Conservation (phyloP, 92 coral and sea anemone genomes). For the Desmophyllum pertusum region DNA sequence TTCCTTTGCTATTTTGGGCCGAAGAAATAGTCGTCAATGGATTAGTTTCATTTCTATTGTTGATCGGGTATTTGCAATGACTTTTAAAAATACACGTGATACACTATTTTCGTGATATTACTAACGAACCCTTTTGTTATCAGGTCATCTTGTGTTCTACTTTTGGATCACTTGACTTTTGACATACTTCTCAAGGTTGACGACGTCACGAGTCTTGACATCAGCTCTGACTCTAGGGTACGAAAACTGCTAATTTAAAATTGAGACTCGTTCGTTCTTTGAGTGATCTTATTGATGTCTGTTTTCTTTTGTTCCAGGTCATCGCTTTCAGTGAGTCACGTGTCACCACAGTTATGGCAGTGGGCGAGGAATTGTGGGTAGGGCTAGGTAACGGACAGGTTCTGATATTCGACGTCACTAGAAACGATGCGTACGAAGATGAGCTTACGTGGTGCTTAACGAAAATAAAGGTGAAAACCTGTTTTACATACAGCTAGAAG, state of each 20-base stretch:
- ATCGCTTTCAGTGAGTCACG: conserved; percentile 82
- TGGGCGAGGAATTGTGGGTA: conserved; percentile 86
- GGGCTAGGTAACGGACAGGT: conserved; percentile 96
- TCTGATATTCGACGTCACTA: conserved; percentile 73
- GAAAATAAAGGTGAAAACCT: conserved; percentile 24
- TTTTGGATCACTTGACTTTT: conserved; percentile 64
- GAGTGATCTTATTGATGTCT: not conserved
- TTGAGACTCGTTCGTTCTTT: not conserved
- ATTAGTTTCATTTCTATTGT: too few species aligned
- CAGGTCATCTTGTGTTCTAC: conserved; percentile 81
- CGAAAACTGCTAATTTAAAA: not conserved
- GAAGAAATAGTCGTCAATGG: too few species aligned
- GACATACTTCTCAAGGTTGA: conserved; percentile 77
- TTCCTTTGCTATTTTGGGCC: too few species aligned
- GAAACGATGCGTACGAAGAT: conserved; percentile 52
- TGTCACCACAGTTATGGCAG: conserved; percentile 76
- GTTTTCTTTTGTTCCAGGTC: conserved; percentile 46
- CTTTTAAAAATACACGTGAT: too few species aligned
- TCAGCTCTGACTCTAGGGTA: conserved; percentile 33
- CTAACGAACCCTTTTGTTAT: not conserved
- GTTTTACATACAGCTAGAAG: not conserved
- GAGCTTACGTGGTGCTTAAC: conserved; percentile 32
- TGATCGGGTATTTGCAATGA: too few species aligned
- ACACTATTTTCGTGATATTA: not conserved
- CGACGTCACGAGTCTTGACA: conserved; percentile 52